Base-by-base conservation (phyloP, 2,113 vertebrate genomes). In the Reinhardtius hippoglossoides region DNA sequence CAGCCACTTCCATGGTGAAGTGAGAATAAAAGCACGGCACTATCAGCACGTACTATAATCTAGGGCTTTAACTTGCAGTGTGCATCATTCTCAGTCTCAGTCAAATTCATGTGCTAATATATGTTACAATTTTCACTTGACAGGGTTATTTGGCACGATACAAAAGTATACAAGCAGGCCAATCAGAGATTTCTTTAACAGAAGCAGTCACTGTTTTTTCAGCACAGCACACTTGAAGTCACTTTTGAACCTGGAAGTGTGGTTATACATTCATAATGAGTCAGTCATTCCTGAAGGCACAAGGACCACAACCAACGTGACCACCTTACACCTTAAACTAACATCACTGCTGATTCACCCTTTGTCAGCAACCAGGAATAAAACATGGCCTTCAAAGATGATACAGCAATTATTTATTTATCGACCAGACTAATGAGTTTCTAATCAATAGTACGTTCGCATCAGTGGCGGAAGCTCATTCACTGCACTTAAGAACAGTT, bases 231-330 rank as follows among this genome's bases (percentile, higher is more conserved):
- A 63, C 15, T 42, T 12, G 40, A 42, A 42, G 40, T 13, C 24
- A 13, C 23, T 26, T 56, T 26, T 21, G 37, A 57, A 59, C 57
- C 70, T 76, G 23, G 58, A 23, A 15, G 44, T 18, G 35, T 23
- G 16, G 70, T 78, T 72, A 54, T 23, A 69, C n/a, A 66, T 61
- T 79, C 18, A 71, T 71, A 15, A 9, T 20, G 52, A 56, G 82
- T 81, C 74, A 70, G 71, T 78, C n/a, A 71, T 68, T 75, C 65
- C 18, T 54, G 9, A 85, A 40, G 70, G 42, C n/a, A 61, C 26
- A 37, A 20, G 27, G 42, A 37, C 7, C 24, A 48, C 15, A 66
- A 44, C 24, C 40, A 40, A 31, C 8, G 3, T 42, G 55, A 71
- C 44, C 44, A n/a, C 3, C 1, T 20, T 24, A 12, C 18, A 68